Evolutionary conservation across 2,113 vertebrate species (phyloP).

Genomic region (Coracopsis vasa): DNA sequence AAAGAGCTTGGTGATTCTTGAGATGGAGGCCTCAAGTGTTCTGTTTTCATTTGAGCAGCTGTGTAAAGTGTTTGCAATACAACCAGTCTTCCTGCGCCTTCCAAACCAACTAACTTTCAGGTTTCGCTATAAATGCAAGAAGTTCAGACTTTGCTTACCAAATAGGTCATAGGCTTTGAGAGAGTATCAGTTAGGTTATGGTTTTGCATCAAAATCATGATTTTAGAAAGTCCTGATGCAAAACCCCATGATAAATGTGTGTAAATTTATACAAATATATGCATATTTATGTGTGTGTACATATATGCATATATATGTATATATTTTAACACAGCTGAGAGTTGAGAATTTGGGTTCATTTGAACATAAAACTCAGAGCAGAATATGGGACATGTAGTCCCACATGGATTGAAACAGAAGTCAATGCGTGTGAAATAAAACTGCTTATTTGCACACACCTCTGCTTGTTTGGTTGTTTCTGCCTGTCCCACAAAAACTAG

Average conservation of each 20-base stretch:
- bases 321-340: background rate
- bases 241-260: background rate
- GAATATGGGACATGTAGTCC: constrained; percentile 27
- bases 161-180: background rate
- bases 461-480: constrained; percentile 47
- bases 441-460: background rate
- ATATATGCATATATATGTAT: background rate
- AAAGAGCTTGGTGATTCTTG: constrained; percentile 48
- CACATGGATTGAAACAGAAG: background rate
- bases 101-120: background rate
- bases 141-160: background rate
- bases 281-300: background rate
- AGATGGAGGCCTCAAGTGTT: constrained; percentile 56
- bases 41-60: constrained; percentile 58
- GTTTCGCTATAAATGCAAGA: background rate
- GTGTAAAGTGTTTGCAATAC: background rate
- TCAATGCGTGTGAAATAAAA: constrained; percentile 1
- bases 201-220: background rate
- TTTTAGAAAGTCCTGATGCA: background rate
- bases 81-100: background rate
- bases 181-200: background rate
- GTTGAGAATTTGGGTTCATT: background rate
- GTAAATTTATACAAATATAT: background rate
- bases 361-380: constrained; percentile 7
- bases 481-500: constrained; percentile 5